Conservation (phyloP, 35 echinoderm and acorn worm species). For the Apostichopus parvimensis region DNA sequence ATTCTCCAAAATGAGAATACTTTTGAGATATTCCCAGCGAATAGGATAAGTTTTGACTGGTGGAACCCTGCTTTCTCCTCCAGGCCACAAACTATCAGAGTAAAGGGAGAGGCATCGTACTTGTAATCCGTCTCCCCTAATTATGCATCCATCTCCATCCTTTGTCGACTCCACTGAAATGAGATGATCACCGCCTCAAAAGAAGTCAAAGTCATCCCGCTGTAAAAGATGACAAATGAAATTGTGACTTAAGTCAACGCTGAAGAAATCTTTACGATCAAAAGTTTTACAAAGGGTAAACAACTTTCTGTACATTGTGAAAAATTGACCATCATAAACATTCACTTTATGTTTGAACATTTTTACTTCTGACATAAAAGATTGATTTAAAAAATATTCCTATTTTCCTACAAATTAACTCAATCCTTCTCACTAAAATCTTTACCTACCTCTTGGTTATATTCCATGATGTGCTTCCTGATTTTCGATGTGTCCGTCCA, state of each 20-base stretch:
- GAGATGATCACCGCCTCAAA: background rate
- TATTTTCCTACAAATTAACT: no score
- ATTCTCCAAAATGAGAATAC: no score
- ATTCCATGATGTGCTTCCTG: conserved; percentile 86
- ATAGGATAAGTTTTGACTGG: no score
- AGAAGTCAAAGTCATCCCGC: conserved; percentile 39
- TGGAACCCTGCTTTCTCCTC: no score
- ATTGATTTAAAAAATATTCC: background rate
- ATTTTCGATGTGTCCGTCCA: conserved; percentile 99
- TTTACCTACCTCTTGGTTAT: conserved; percentile 84
- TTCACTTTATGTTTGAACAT: background rate
- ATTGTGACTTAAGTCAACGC: no score
- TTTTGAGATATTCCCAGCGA: no score
- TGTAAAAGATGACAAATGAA: background rate
- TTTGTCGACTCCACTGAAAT: background rate
- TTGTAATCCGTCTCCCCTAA: no score
- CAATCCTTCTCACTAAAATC: no score
- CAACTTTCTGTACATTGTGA: background rate
- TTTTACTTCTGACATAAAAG: no score
- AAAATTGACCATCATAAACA: background rate
- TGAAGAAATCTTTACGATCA: no score
- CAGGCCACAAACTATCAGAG: no score
- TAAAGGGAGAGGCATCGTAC: no score
- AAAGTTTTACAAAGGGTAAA: background rate
- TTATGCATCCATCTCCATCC: background rate